Conservation (phyloP, 1,140 invertebrate genomes). For the Microplitis demolitor region DNA sequence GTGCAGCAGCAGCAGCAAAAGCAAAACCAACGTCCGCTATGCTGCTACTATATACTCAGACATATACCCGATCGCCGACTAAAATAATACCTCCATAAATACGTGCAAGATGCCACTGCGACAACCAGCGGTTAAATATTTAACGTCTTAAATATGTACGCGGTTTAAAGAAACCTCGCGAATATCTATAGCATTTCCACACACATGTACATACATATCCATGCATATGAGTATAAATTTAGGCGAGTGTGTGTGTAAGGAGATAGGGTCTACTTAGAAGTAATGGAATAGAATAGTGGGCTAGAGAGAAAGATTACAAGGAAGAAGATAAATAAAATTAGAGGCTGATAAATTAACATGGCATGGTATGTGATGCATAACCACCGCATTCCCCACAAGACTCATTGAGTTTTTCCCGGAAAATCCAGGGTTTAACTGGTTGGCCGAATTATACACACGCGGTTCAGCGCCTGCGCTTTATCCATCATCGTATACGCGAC, state of each 20-base stretch:
- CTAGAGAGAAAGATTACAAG: neutral
- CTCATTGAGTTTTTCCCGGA: neutral
- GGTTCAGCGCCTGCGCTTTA: neutral
- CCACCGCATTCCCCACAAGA: neutral
- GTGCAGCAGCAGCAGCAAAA: neutral
- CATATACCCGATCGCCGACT: slow-evolving; percentile 7
- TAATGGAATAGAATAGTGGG: no score
- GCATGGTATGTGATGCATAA: neutral
- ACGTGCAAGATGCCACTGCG: slow-evolving; percentile 12
- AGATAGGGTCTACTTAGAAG: no score
- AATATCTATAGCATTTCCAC: neutral
- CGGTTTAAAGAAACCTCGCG: neutral
- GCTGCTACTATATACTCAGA: neutral
- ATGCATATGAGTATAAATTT: no score
- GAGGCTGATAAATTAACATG: neutral
- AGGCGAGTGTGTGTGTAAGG: neutral
- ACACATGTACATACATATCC: no score
- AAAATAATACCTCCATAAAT: slow-evolving; percentile 29
- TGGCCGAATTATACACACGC: neutral
- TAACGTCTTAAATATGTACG: neutral
- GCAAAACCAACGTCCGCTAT: neutral
- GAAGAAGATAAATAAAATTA: slow-evolving; percentile 5
- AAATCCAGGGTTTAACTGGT: neutral
- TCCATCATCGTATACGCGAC: neutral
- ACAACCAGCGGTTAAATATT: slow-evolving; percentile 13